Conservation (phyloP, 2,797 vertebrate genomes). For the Phoeniculus purpureus region DNA sequence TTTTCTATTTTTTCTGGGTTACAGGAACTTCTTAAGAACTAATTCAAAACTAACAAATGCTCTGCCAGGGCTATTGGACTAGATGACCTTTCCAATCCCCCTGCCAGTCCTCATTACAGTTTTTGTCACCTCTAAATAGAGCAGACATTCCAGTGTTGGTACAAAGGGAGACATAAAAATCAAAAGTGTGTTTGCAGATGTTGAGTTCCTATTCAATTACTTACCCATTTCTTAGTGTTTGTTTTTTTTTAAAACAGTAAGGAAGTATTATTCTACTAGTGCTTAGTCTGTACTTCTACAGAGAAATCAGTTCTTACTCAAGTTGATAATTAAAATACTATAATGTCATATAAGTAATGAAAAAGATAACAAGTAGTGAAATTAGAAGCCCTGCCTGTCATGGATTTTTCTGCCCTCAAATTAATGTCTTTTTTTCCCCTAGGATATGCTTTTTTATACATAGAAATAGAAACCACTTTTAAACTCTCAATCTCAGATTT, state of each 20-base stretch:
- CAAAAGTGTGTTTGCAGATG: neutral
- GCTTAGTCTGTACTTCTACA: neutral
- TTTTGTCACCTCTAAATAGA: neutral
- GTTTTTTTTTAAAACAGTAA: neutral
- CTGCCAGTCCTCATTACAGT: neutral
- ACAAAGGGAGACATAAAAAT: neutral
- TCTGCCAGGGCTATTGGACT: too few relatives aligned
- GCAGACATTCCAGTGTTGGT: neutral
- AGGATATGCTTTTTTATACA: neutral
- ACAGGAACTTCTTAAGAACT: neutral
- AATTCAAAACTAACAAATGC: neutral
- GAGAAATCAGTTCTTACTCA: neutral
- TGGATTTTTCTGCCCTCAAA: neutral
- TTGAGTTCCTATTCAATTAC: neutral
- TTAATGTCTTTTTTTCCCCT: neutral
- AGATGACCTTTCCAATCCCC: too few relatives aligned
- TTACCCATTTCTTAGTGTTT: neutral
- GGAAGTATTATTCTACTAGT: neutral
- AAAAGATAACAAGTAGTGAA: neutral
- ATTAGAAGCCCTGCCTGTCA: neutral
- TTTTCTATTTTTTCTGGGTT: neutral
- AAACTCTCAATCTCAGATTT: neutral
- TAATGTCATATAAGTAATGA: neutral
- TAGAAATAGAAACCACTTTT: constrained; percentile 4
- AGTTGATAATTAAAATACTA: neutral